A percentile compares a stretch with the other conserved stretches of the same genome.
Evolutionary conservation across 2,888 invertebrate genomes (phyloP).

Genomic region (Eupithecia insigniata): DNA sequence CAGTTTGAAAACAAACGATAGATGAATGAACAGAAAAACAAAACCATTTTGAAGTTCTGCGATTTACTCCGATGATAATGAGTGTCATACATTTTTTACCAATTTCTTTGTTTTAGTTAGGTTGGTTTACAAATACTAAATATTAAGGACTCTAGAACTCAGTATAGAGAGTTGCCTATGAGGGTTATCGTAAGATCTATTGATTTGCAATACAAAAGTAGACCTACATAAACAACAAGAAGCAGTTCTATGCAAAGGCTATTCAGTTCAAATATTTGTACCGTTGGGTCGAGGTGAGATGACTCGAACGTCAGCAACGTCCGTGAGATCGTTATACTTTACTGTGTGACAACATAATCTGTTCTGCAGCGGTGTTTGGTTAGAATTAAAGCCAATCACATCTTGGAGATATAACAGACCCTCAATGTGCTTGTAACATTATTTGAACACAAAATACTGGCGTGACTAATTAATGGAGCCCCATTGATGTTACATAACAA

Average conservation of each 20-base stretch:
- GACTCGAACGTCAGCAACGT: conserved; percentile 55
- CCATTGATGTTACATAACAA: background rate
- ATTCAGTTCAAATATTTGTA: conserved; percentile 46
- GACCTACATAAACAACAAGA: background rate
- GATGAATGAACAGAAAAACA: too few species aligned
- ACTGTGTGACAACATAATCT: background rate
- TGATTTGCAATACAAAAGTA: background rate
- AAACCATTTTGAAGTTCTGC: too few species aligned
- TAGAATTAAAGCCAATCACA: background rate
- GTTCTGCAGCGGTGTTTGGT: background rate
- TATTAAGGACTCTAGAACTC: background rate
- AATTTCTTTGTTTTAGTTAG: background rate
- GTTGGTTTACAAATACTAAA: too few species aligned
- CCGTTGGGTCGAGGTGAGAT: conserved; percentile 40
- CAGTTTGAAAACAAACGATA: too few species aligned
- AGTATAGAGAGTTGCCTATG: background rate
- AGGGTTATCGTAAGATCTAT: background rate
- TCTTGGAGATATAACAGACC: conserved; percentile 27
- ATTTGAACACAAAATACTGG: background rate
- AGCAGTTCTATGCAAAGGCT: conserved; percentile 22
- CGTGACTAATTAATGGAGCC: background rate
- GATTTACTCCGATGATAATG: background rate
- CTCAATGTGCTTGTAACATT: conserved; percentile 18
- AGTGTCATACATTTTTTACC: background rate
- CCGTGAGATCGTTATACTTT: conserved; percentile 51